A percentile compares a stretch with the other conserved stretches of the same genome.
Conservation (phyloP, 2,113 vertebrate genomes). For the Potamarius usumacintae region DNA sequence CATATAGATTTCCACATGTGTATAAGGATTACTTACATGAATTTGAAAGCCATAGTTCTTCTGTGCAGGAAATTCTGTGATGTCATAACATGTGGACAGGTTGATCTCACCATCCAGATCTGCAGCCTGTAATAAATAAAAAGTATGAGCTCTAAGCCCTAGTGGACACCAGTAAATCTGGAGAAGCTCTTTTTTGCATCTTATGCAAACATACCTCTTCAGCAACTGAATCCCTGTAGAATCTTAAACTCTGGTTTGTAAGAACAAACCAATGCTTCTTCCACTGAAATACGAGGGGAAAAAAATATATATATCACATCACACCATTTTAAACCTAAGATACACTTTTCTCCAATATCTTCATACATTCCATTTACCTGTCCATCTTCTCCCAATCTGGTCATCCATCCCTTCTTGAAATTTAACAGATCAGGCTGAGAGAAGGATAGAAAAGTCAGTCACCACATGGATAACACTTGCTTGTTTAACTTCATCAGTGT, state of each 20-base stretch:
- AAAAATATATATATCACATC: neutral
- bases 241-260: constrained; percentile 62
- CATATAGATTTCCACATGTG: neutral
- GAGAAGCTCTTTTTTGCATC: neutral
- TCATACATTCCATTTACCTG: constrained; percentile 53
- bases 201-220: constrained; percentile 58
- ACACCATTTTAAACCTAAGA: neutral
- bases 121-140: constrained; percentile 72
- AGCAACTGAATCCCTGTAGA: constrained; percentile 62
- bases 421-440: constrained; percentile 62
- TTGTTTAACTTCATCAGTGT: neutral
- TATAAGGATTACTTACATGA: constrained; percentile 71
- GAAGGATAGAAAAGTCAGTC: constrained; percentile 5
- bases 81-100: constrained; percentile 81
- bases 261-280: constrained; percentile 68
- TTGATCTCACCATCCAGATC: constrained; percentile 87
- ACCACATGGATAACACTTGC: neutral
- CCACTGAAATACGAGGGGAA: constrained; percentile 55
- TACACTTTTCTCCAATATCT: neutral
- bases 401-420: constrained; percentile 69
- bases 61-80: constrained; percentile 84
- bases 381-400: constrained; percentile 58
- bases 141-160: neutral
- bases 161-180: neutral
- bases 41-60: constrained; percentile 88